phyloP scores from a whole-genome alignment of 2,888 invertebrate species.

The Rosalia funebris region DNA sequence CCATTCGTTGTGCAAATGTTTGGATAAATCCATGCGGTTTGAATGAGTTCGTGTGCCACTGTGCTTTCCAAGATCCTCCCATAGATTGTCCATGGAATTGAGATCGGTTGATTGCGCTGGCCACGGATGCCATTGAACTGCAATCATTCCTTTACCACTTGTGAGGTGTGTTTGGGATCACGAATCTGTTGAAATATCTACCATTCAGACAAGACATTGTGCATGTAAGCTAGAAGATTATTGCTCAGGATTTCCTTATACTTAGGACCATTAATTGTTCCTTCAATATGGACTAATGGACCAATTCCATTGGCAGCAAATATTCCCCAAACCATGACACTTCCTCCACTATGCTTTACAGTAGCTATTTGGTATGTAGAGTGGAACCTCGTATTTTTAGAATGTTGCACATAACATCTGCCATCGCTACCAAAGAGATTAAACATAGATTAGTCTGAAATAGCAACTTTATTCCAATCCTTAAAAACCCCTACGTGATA shows the following conservation, averaged over 20 bases:
- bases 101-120: neutral
- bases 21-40: neutral
- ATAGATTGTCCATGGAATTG: neutral
- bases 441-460: neutral
- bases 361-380: neutral
- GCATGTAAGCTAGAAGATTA: neutral
- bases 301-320: neutral
- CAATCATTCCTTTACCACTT: neutral
- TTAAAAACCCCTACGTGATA: neutral
- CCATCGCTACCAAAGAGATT: neutral
- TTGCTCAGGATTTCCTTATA: neutral
- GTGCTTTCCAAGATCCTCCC: neutral
- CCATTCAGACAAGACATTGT: neutral
- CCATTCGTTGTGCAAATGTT: neutral
- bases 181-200: no score
- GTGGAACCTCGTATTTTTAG: neutral
- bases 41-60: neutral
- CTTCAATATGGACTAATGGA: neutral
- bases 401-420: neutral
- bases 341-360: neutral
- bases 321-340: neutral
- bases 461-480: neutral
- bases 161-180: no score
- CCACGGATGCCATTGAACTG: neutral
- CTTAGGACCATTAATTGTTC: neutral